Evolutionary conservation across 2,113 vertebrate species (phyloP).

Genomic region (Podarcis raffonei): DNA sequence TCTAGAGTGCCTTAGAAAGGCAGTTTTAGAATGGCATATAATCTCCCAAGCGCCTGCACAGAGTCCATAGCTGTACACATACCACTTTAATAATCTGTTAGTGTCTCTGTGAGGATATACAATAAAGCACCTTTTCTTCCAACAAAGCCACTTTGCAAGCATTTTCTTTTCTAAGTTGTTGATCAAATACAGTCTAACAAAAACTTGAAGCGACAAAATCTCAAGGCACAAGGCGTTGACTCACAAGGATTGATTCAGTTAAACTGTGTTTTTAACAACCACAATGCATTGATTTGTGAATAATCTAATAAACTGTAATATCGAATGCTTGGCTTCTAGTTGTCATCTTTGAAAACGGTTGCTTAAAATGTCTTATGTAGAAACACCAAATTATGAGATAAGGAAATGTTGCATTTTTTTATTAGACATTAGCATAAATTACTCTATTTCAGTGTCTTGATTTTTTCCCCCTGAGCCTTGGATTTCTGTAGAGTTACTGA

Average conservation of each 20-base stretch:
- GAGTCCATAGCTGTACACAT: neutral
- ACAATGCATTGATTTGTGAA: neutral
- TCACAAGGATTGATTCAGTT: neutral
- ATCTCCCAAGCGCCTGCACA: neutral
- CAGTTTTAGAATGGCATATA: neutral
- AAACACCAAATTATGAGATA: neutral
- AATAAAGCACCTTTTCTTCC: neutral
- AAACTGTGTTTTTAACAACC: neutral
- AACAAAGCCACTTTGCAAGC: neutral
- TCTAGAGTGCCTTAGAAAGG: neutral
- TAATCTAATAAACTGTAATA: neutral
- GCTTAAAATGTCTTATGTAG: neutral
- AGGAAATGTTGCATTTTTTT: neutral
- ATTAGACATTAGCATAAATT: neutral
- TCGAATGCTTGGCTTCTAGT: neutral
- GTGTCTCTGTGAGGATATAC: neutral
- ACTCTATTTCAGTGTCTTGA: constrained; percentile 22
- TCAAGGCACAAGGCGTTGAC: neutral
- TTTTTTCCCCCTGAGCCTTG: constrained; percentile 32
- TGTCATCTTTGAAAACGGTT: neutral
- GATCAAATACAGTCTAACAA: neutral
- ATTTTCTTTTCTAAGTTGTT: neutral
- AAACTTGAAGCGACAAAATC: neutral
- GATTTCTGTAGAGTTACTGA: neutral
- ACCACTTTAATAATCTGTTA: neutral